Evolutionary conservation across 2,797 vertebrate genomes (phyloP).

Genomic region (Benthosema pterotum): DNA sequence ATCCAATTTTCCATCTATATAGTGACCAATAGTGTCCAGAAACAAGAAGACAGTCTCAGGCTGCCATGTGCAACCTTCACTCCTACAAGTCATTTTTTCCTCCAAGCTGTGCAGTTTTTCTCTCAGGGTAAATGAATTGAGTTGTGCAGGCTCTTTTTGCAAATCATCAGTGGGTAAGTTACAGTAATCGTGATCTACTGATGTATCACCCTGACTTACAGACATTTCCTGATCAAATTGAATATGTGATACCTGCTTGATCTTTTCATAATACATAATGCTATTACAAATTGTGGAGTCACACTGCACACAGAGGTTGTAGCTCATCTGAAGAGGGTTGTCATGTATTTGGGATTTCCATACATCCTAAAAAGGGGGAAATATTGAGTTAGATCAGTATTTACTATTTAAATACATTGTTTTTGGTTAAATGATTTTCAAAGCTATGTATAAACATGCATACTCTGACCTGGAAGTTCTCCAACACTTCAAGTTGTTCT

Average conservation of each 20-base stretch:
- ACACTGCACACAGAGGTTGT: constrained; percentile 69
- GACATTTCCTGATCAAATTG: constrained; percentile 6
- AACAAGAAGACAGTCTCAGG: constrained; percentile 60
- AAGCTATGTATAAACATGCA: background rate
- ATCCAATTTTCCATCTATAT: constrained; percentile 53
- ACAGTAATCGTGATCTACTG: constrained; percentile 82
- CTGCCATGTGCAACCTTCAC: constrained; percentile 38
- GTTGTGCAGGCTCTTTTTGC: constrained; percentile 25
- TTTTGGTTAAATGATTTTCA: background rate
- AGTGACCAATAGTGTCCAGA: constrained; percentile 65
- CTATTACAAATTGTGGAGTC: constrained; percentile 35
- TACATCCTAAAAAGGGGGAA: constrained; percentile 66
- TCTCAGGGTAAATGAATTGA: constrained; percentile 32
- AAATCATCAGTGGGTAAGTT: constrained; percentile 30
- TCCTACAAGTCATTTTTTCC: constrained; percentile 46
- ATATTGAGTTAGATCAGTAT: background rate
- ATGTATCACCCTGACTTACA: constrained; percentile 28
- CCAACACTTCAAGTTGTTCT: constrained; percentile 82
- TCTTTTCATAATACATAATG: constrained; percentile 14
- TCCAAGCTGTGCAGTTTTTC: constrained; percentile 63
- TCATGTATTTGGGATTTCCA: constrained; percentile 83
- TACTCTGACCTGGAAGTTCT: constrained; percentile 80
- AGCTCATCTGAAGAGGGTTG: constrained; percentile 68
- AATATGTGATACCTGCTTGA: constrained; percentile 21
- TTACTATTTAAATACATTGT: background rate